Base-by-base conservation (phyloP, 1,140 invertebrate species). In the Zaprionus tsacasi region DNA sequence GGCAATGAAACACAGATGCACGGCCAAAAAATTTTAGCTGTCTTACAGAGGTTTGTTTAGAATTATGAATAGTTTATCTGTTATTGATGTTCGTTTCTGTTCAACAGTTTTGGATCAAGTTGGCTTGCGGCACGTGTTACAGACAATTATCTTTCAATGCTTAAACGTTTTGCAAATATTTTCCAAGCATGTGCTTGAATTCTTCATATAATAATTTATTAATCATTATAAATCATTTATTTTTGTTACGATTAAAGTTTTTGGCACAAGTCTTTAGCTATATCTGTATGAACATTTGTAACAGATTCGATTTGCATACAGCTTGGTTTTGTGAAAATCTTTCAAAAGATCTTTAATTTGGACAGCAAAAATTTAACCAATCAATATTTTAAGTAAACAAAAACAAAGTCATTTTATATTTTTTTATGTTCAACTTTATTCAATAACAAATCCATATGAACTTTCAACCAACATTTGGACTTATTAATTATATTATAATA, bases 361-460 rank as follows among this genome's bases (percentile, higher is more conserved):
- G 25, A 27, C 25, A 27, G 4, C 25, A 1, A 27, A 27, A n/a
- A n/a, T 30, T 30, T 30, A 30, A 30, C 27, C 27, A 30, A 30
- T 30, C 27, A 30, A 30, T 30, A 30, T 30, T 30, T 30, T 30
- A 2, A 30, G 33, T 8, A 35, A 35, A 6, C 6, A 35, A 7
- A 35, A 54, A 30, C 11, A 13, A 12, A 50, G 27, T 21, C 1
- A 21, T 66, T 38, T 36, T 35, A 36, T 35, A 33, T 6, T 61
- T 56, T 58, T 75, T 75, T 65, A 59, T 64, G 64, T 74, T 76
- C 69, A 80, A 78, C 78, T 80, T 80, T 78, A 78, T 80, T 80
- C 45, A 70, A 48, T 80, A 80, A 80, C 78, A 80, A 79, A 78
- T 75, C 65, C 36, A 64, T 69, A 74, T 55, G 50, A 70, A 63